Evolutionary conservation across 1,140 invertebrate species (phyloP).

Genomic region (Lasaia peninsularis): DNA sequence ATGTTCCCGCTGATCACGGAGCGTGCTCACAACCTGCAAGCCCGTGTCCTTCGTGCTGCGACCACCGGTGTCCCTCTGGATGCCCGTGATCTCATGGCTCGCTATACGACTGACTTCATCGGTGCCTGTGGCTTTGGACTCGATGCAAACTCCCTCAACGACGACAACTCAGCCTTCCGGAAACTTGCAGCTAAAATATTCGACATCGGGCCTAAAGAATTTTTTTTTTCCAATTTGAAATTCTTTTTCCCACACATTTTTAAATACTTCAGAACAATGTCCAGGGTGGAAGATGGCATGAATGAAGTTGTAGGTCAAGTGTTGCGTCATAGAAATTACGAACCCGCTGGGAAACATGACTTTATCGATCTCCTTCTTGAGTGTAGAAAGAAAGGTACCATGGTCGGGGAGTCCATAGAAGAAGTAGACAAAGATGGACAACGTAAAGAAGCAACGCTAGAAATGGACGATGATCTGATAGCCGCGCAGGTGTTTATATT

Average conservation of each 20-base stretch:
- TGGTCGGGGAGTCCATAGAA: conserved; percentile 50
- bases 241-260: conserved; percentile 34
- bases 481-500: conserved; percentile 77
- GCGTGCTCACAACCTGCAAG: conserved; percentile 77
- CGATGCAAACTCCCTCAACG: conserved; percentile 32
- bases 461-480: conserved; percentile 41
- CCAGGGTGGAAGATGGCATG: conserved; percentile 26
- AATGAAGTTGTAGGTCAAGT: conserved; percentile 29
- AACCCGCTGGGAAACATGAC: conserved; percentile 60
- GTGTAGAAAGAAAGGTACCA: conserved; percentile 52
- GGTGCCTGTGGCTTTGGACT: too few relatives aligned
- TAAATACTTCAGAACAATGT: conserved; percentile 25
- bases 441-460: conserved; percentile 24
- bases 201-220: conserved; percentile 16
- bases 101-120: conserved; percentile 55
- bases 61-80: conserved; percentile 33
- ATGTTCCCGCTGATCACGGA: conserved; percentile 61
- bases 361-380: conserved; percentile 78
- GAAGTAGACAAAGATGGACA: conserved; percentile 48
- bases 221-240: conserved; percentile 29
- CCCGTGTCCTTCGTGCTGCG: conserved; percentile 24
- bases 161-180: conserved; percentile 40
- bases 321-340: conserved; percentile 3
- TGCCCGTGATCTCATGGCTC: conserved; percentile 52
- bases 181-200: conserved; percentile 48